These are phyloP conservation scores for Drosophila lowei DNA, from an alignment of 1,140 invertebrate genomes.

Conservation along the genomic window DNA sequence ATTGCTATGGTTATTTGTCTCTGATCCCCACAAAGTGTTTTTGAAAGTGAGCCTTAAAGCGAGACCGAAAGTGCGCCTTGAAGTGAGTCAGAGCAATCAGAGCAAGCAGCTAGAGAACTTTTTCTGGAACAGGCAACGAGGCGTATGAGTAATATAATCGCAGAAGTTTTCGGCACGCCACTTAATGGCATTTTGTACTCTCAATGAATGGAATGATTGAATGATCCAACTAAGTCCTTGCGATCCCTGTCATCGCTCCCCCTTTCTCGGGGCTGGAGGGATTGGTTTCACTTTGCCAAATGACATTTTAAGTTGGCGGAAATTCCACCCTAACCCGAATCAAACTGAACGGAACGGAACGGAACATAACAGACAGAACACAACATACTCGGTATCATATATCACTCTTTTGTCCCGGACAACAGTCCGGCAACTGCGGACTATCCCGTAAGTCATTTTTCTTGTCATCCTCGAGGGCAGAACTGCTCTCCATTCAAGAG, in stretches of 20 bases:
- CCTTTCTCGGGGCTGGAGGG: background rate
- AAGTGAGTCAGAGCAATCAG: no score
- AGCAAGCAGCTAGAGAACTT: no score
- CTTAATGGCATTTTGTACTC: constrained; percentile 1
- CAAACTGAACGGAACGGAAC: constrained; percentile 1
- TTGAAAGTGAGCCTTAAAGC: no score
- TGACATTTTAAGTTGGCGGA: constrained; percentile 53
- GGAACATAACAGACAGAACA: background rate
- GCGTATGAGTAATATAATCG: constrained; percentile 27
- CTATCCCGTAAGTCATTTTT: constrained; percentile 58
- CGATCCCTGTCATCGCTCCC: background rate
- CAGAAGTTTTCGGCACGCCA: background rate
- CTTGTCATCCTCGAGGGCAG: constrained; percentile 38
- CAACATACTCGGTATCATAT: constrained; percentile 15
- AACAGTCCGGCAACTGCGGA: constrained; percentile 16
- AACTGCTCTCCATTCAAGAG: background rate
- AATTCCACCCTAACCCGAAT: background rate
- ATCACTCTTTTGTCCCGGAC: constrained; percentile 48
- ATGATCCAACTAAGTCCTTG: constrained; percentile 31
- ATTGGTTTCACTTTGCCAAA: constrained; percentile 42
- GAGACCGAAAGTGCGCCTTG: no score
- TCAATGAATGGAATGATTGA: constrained; percentile 41
- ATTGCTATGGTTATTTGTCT: no score
- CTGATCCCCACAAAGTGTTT: no score
- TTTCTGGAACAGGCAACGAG: constrained; percentile 6